Base-by-base conservation (phyloP, 2,797 vertebrate species). In the Clarias platycephalus region DNA sequence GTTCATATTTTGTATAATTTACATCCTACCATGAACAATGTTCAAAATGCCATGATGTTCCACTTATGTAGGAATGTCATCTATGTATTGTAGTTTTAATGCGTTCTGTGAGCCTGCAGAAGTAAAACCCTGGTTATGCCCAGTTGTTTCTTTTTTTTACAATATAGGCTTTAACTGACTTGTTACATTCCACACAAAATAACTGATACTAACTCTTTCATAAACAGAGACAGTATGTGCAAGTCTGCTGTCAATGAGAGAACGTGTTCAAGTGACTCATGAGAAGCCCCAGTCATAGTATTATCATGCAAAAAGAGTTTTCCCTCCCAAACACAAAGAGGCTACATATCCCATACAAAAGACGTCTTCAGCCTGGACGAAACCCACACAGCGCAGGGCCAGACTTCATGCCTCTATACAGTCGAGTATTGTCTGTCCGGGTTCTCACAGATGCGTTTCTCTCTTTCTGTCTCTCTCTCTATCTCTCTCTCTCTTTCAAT, bases 231-330 rank as follows among this genome's bases (percentile, higher is more conserved):
- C 26, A 2, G 83, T 78, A 53, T 93, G 93, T 94, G 92, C 91
- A 88, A 90, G 89, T 88, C 81, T 90, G 88, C 92, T 94, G 92
- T 93, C 93, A 92, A 90, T 93, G 34, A 95, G 92, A 94, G 92
- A 93, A 93, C 91, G 84, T 84, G 91, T 92, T 94, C 95, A 93
- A 92, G 92, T 93, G 95, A 95, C 94, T 92, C 87, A 81, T 28
- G 89, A 92, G 92, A 93, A 93, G 94, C 90, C 93, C 93, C 91
- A 95, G 95, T 92, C 91, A 91, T 92, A 91, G 94, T 93, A 93
- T 98, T 97, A 93, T 97, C 93, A 97, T 97, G 97, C 95, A 96
- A 97, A 98, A 94, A 95, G 89, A 85, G 83, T 80, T 31, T 68
- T 76, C 57, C 88, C 92, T 90, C 91, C 88, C 84, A 83, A 89